Conservation (phyloP, 2,113 vertebrate genomes). For the Probosciger aterrimus region DNA sequence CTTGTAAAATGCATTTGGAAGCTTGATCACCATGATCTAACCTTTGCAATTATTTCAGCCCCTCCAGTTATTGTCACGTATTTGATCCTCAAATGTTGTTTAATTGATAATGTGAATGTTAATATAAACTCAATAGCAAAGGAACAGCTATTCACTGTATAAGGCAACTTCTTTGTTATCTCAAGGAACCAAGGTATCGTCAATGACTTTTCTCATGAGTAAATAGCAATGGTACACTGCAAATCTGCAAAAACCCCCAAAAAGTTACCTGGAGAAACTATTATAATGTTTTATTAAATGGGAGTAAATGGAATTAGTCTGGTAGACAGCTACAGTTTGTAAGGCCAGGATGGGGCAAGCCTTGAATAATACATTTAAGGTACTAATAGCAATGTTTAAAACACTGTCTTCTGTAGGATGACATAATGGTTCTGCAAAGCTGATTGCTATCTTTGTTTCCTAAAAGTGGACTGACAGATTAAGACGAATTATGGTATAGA, state of each 20-base stretch:
- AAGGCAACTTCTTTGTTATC: not conserved
- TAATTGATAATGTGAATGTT: slow-evolving; percentile 18
- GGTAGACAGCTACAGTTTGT: not conserved
- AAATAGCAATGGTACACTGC: not conserved
- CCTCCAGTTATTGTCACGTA: slow-evolving; percentile 17
- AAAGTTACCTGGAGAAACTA: not conserved
- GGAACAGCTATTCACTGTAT: not conserved
- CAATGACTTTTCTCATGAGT: not conserved
- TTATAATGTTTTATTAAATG: not conserved
- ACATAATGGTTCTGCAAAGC: not conserved
- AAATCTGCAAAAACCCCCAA: not conserved
- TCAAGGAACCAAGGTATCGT: not conserved
- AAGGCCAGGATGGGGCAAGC: not conserved
- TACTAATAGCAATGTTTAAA: not conserved
- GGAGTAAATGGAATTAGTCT: not conserved
- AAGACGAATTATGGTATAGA: not conserved
- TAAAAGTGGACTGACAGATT: not conserved
- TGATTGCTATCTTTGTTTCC: not conserved
- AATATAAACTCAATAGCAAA: not conserved
- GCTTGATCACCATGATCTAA: not conserved
- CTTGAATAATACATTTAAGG: not conserved
- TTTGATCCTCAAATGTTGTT: not conserved
- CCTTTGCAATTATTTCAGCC: slow-evolving; percentile 17
- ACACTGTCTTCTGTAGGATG: not conserved
- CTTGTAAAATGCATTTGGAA: not conserved